These are phyloP conservation scores for Umimayanthus kanabou DNA, from an alignment of 92 coral and sea anemone genomes.

Conservation along the genomic window DNA sequence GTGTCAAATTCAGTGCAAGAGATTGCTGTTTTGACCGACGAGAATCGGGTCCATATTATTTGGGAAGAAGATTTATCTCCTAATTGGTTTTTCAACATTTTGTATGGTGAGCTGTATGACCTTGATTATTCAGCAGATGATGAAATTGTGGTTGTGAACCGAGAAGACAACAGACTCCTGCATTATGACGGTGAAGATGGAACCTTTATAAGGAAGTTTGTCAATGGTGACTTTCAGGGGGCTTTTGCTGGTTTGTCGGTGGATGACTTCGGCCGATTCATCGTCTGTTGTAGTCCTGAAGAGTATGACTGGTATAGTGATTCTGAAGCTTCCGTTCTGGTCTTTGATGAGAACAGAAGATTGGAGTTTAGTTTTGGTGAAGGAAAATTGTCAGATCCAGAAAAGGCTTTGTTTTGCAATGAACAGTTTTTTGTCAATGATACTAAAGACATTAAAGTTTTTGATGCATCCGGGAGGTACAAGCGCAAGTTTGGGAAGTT, in stretches of 20 bases:
- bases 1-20: neutral
- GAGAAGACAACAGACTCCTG: neutral
- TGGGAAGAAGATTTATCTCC: conserved; percentile 3
- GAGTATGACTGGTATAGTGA: conserved; percentile 3
- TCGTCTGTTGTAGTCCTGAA: conserved; percentile 4
- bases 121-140: conserved; percentile 1
- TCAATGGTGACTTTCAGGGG: neutral
- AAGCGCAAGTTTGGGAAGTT: conserved; percentile 6
- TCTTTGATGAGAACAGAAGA: neutral
- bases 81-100: conserved; percentile 9
- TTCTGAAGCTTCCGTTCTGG: neutral
- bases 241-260: neutral
- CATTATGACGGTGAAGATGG: conserved; percentile 18
- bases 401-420: conserved; percentile 12
- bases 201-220: conserved; percentile 15
- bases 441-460: conserved; percentile 17
- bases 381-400: conserved; percentile 2
- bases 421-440: conserved; percentile 9
- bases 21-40: conserved; percentile 22
- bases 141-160: conserved; percentile 21
- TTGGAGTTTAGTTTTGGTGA: conserved; percentile 15
- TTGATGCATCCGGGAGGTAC: conserved; percentile 15
- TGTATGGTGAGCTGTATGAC: conserved; percentile 3
- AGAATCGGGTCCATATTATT: conserved; percentile 7
- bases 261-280: neutral